Conservation (phyloP, 2,888 invertebrate species). For the Temnothorax unifasciatus region DNA sequence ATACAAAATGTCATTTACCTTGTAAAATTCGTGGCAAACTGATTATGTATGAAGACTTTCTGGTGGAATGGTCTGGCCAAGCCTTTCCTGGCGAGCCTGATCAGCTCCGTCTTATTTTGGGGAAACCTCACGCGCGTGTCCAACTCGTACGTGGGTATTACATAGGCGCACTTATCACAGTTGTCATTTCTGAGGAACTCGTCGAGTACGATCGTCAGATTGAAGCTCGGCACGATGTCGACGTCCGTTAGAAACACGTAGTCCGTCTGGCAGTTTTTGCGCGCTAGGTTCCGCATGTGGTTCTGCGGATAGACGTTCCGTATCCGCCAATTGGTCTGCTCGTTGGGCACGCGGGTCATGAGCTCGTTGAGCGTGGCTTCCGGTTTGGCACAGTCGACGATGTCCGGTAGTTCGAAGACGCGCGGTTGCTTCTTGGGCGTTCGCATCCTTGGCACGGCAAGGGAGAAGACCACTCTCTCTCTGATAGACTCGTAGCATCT, state of each 20-base stretch:
- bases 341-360: constrained; percentile 88
- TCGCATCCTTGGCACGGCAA: constrained; percentile 90
- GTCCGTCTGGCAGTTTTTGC: constrained; percentile 93
- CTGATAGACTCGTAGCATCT: constrained; percentile 91
- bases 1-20: constrained; percentile 87
- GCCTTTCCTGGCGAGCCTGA: constrained; percentile 92
- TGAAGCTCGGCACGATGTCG: constrained; percentile 94
- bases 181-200: constrained; percentile 89
- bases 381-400: constrained; percentile 90
- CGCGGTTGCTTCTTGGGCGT: constrained; percentile 84
- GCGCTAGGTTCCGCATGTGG: constrained; percentile 94
- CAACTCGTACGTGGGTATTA: constrained; percentile 96
- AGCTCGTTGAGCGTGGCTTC: constrained; percentile 89
- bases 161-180: constrained; percentile 92
- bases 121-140: constrained; percentile 93
- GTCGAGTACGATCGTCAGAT: constrained; percentile 91
- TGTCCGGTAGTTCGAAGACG: constrained; percentile 77
- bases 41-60: constrained; percentile 96
- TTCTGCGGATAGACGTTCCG: constrained; percentile 95
- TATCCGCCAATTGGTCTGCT: constrained; percentile 91
- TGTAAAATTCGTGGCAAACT: constrained; percentile 96
- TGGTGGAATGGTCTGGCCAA: constrained; percentile 96
- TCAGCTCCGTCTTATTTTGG: constrained; percentile 92
- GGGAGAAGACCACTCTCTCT: constrained; percentile 92
- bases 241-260: constrained; percentile 95